A percentile compares a stretch with the other conserved stretches of the same genome.
Conservation (phyloP, 2,888 invertebrate genomes). For the Lepetodrilus schrolli region DNA sequence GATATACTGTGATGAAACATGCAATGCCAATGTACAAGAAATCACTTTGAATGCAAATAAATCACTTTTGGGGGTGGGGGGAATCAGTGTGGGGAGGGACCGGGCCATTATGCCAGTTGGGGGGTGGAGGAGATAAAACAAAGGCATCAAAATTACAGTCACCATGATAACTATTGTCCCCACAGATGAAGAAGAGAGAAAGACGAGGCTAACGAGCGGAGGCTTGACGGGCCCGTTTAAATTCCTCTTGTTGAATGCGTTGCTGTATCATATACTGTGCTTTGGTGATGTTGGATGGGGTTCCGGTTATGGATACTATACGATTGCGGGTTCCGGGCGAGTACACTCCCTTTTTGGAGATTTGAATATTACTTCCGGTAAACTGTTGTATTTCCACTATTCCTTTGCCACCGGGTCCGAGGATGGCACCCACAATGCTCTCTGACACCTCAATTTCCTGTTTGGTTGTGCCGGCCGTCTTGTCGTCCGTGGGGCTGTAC, state of each 20-base stretch:
- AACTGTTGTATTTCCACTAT: slow-evolving; percentile 97
- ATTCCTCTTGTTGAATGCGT: slow-evolving; percentile 95
- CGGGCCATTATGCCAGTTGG: slow-evolving; percentile 30
- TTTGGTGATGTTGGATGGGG: slow-evolving; percentile 89
- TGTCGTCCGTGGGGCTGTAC: slow-evolving; percentile 70
- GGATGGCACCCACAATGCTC: slow-evolving; percentile 97
- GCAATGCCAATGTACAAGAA: slow-evolving; percentile 30
- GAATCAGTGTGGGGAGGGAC: too few species aligned
- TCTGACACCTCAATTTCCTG: slow-evolving; percentile 87
- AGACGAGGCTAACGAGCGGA: slow-evolving; percentile 60
- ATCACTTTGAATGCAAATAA: slow-evolving; percentile 22
- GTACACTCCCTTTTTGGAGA: slow-evolving; percentile 98
- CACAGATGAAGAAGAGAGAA: slow-evolving; percentile 12
- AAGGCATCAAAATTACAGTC: slow-evolving; percentile 27
- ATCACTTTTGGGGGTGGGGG: slow-evolving; percentile 20
- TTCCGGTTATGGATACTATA: slow-evolving; percentile 95
- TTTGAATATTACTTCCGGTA: slow-evolving; percentile 98
- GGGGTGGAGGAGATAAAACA: slow-evolving; percentile 31
- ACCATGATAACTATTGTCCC: slow-evolving; percentile 20
- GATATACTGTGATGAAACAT: slow-evolving; percentile 27
- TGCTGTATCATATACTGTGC: slow-evolving; percentile 97
- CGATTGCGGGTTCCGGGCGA: slow-evolving; percentile 97
- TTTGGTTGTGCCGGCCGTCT: slow-evolving; percentile 76
- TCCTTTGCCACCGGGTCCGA: slow-evolving; percentile 96
- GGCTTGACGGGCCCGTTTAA: slow-evolving; percentile 90